phyloP scores from a whole-genome alignment of 2,113 vertebrate species.

The Chunga burmeisteri region DNA sequence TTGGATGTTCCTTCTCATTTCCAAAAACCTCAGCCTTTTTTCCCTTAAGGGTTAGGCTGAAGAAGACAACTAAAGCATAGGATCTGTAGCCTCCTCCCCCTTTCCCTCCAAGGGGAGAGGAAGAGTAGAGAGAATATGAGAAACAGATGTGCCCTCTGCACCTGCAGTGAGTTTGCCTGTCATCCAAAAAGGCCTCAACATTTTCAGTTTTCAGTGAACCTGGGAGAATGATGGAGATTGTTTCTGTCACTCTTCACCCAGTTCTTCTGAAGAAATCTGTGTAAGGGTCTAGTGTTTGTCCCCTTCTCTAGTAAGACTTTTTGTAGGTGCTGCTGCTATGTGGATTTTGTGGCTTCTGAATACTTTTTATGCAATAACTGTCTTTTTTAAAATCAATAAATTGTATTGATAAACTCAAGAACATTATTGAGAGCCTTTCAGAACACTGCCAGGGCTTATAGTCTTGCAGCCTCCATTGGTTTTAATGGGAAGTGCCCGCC shows the following conservation, averaged over 20 bases:
- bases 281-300: neutral
- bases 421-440: neutral
- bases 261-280: neutral
- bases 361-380: neutral
- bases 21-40: neutral
- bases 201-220: neutral
- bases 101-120: neutral
- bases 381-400: neutral
- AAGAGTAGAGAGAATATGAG: neutral
- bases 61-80: neutral
- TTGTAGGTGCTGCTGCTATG: neutral
- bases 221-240: neutral
- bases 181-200: neutral
- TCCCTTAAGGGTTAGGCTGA: neutral
- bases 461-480: neutral
- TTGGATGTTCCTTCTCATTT: neutral
- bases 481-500: neutral
- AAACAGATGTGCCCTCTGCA: neutral
- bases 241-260: neutral
- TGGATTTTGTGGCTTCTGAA: neutral
- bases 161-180: neutral
- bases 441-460: neutral
- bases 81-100: neutral
- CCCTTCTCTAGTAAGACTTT: neutral
- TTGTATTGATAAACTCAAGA: neutral